Conservation (phyloP, 2,888 invertebrate genomes). For the Erynnis tages region DNA sequence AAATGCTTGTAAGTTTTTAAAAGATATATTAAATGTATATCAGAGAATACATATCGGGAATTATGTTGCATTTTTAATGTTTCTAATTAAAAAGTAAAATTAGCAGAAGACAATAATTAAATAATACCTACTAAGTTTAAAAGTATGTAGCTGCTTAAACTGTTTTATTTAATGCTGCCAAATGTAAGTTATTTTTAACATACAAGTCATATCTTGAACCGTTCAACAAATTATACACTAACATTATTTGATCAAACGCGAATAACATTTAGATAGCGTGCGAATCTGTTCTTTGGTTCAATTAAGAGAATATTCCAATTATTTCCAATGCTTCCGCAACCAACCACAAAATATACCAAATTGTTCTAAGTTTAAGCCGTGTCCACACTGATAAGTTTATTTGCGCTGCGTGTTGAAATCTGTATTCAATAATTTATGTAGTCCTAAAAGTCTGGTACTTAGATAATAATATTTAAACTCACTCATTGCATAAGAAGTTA, state of each 20-base stretch:
- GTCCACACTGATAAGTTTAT: constrained; percentile 7
- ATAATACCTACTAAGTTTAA: too few species aligned
- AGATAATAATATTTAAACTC: too few species aligned
- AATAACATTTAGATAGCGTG: constrained; percentile 21
- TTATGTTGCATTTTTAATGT: too few species aligned
- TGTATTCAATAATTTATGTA: background rate
- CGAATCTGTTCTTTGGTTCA: constrained; percentile 63
- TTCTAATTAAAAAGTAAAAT: too few species aligned
- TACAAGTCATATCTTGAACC: background rate
- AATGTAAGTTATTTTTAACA: background rate
- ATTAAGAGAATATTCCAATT: constrained; percentile 44
- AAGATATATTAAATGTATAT: too few species aligned
- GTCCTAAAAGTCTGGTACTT: too few species aligned
- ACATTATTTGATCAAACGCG: background rate
- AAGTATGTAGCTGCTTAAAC: too few species aligned
- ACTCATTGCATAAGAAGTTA: too few species aligned
- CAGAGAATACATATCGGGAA: too few species aligned
- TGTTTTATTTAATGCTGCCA: background rate
- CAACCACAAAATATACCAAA: background rate
- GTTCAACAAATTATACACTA: background rate
- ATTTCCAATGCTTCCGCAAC: background rate
- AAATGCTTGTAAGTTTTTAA: too few species aligned
- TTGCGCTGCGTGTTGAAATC: background rate
- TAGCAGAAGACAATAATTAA: too few species aligned
- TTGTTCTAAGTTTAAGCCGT: background rate